Base-by-base conservation (phyloP, 2,888 invertebrate genomes). In the Blastobasis adustella region DNA sequence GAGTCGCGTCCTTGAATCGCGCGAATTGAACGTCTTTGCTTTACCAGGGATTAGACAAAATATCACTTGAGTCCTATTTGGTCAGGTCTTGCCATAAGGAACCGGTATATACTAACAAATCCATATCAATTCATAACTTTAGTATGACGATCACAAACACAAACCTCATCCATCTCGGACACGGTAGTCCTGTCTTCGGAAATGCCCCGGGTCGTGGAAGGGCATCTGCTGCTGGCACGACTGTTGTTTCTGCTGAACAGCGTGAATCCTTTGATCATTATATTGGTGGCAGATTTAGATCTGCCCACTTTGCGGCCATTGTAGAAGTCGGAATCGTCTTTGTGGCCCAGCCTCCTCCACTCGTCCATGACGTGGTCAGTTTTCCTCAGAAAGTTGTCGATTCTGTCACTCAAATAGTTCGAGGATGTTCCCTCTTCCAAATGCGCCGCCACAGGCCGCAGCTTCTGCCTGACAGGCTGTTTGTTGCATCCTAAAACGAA, bases 281-380 rank as follows among this genome's bases (percentile, higher is more conserved):
- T 95, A 73, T 95, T 95, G 37, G 94, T 94, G 0, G 94, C 93
- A 58, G 95, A 95, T 57, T 91, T 91, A 1, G 94, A 93, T 64
- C 92, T 89, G 5, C 92, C 92, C 42, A 91, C 65, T 58, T 85
- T 88, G 47, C 79, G 70, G 54, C 77, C 82, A 50, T 68, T 72
- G 46, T 73, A 69, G 50, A 79, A 56, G 56, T 86, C 82, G 38
- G 82, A 74, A 52, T 90, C 90, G 58, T 91, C 90, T 60, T 86
- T 90, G 51, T 91, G 91, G 0, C 95, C 94, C 49, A 94, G 66
- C 56, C 92, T 89, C 52, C 91, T 90, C 96, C 96, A 96, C 70
- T 96, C 95, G 66, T 96, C 95, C 92, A 95, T 95, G 0, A 96
- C 92, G 76, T 96, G 96, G 79, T 96, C 96, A 4, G 96, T 96